Evolutionary conservation across 2,113 vertebrate species (phyloP), one percentile per base, ranked within the genome.

Genomic region (Coptodon bakossiorum): DNA sequence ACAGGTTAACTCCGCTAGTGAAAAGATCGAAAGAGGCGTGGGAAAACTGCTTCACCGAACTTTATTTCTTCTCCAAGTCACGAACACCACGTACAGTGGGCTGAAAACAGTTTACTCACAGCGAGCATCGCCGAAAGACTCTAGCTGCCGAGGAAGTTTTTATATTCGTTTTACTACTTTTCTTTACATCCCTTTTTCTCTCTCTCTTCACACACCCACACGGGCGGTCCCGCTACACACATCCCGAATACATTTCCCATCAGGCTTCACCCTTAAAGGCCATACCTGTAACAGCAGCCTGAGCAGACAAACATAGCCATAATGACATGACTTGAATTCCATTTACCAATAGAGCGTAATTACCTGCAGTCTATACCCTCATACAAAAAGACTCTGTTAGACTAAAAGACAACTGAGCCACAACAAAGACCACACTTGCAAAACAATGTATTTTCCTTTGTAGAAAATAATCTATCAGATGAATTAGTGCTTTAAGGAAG

Each of bases 291-390:
- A 61, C 57, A 31, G 27, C 14, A 76, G 22, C 45, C 50, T 27
- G 81, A 84, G 24, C 71, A 63, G 40, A 68, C 71, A 88, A 78
- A 90, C 82, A 56, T 6, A 87, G 19, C n/a, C 48, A 11, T 82
- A 86, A 89, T 90, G 83, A 59, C 78, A 43, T 83, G 24, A 24
- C 85, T 81, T 90, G 22, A 80, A 83, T 73, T 83, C 40, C 19
- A 63, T 91, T 88, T 86, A 84, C 56, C n/a, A 22, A 68, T 7
- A 71, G 31, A 83, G 9, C 8, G 31, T 17, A 83, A 78, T 84
- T 84, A 83, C 40, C 40, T 87, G 83, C 50, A 6, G 50, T 29
- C 24, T 82, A 48, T 45, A 73, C 27, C 31, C 34, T 24, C n/a
- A 34, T 6, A 84, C 52, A 34, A 61, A 80, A 36, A 48, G n/a